Conservation (phyloP, 2,797 vertebrate genomes). For the Rhabdomys pumilio region DNA sequence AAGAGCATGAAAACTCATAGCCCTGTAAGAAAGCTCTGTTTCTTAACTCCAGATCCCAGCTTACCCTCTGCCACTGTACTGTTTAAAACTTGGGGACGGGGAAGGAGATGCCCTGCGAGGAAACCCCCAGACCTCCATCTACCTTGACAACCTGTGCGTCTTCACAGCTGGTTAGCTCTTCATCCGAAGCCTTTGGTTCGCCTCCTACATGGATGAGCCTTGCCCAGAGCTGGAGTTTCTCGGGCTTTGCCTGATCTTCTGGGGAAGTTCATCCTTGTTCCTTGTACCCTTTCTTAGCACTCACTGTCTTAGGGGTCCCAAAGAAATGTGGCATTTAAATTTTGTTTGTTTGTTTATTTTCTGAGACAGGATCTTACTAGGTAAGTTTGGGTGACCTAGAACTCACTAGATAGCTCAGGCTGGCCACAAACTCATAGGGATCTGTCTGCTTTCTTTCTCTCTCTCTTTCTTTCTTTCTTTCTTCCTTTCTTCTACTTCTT, state of each 20-base stretch:
- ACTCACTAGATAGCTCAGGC: not conserved
- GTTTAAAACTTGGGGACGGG: not conserved
- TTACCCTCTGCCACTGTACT: too few relatives aligned
- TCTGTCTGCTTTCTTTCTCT: not conserved
- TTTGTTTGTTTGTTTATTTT: not conserved
- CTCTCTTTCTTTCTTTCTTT: too few relatives aligned
- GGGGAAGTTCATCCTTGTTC: not conserved
- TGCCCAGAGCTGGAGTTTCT: not conserved
- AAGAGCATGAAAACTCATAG: not conserved
- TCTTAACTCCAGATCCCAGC: too few relatives aligned
- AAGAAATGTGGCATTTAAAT: not conserved
- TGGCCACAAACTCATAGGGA: not conserved
- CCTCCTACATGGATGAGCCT: not conserved
- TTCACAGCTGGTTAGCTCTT: not conserved
- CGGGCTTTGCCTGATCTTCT: not conserved
- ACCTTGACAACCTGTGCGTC: not conserved
- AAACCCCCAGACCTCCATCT: not conserved
- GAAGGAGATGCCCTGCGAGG: too few relatives aligned
- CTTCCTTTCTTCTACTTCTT: too few relatives aligned
- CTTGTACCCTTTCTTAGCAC: not conserved
- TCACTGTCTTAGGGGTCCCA: not conserved
- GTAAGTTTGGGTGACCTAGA: not conserved
- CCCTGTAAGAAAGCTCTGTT: rapidly evolving
- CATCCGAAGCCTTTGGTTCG: not conserved
- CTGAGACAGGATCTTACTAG: not conserved